Conservation (phyloP, 2,797 vertebrate genomes). For the Rhynchonycteris naso region DNA sequence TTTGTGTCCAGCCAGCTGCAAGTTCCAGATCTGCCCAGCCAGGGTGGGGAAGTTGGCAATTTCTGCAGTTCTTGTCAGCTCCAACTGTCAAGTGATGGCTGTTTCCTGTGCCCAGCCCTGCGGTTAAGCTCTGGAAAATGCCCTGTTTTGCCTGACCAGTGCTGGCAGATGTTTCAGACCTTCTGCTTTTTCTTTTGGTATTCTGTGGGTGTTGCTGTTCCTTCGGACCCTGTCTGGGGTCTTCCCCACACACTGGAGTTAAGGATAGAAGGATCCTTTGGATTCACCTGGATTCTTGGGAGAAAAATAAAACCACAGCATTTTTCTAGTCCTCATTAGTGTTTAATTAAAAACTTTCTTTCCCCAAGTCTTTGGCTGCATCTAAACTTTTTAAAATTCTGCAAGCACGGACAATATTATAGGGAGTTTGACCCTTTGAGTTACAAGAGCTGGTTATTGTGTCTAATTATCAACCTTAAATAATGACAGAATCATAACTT, state of each 20-base stretch:
- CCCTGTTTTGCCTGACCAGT: constrained; percentile 37
- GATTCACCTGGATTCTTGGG: neutral
- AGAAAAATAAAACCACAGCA: neutral
- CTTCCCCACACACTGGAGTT: neutral
- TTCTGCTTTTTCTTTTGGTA: neutral
- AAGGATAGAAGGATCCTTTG: neutral
- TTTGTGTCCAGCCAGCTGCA: neutral
- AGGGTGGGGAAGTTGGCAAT: constrained; percentile 69
- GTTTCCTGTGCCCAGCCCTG: constrained; percentile 81
- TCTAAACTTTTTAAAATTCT: constrained; percentile 37
- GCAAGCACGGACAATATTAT: constrained; percentile 13
- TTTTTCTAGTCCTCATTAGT: constrained; percentile 14
- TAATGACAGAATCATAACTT: constrained; percentile 16
- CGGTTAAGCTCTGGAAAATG: constrained; percentile 41
- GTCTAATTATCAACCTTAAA: constrained; percentile 60
- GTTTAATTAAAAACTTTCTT: constrained; percentile 64
- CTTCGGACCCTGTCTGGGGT: neutral
- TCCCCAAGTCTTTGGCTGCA: neutral
- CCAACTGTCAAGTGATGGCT: constrained; percentile 45
- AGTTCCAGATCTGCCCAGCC: rapidly evolving
- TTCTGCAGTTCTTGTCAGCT: constrained; percentile 63
- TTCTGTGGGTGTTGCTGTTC: neutral
- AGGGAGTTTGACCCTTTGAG: constrained; percentile 11
- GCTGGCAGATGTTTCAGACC: neutral
- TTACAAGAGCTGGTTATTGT: neutral